These are phyloP conservation scores for Hetaerina americana DNA, from an alignment of 1,140 invertebrate species.

Conservation along the genomic window DNA sequence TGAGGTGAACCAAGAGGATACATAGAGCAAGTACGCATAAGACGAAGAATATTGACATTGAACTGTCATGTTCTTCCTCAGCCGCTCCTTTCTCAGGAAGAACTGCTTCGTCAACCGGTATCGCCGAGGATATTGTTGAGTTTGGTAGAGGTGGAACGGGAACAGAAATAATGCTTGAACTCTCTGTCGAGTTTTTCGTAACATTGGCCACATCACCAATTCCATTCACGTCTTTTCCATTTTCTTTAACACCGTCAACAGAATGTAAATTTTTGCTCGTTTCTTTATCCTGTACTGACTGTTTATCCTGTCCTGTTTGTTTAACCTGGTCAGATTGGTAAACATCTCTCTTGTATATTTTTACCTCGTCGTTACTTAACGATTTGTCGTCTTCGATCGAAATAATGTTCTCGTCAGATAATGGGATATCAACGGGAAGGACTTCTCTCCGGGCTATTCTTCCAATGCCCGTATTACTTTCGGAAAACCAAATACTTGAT, in stretches of 20 bases:
- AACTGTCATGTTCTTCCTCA: slow-evolving; percentile 90
- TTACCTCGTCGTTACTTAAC: background rate
- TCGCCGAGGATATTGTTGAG: slow-evolving; percentile 29
- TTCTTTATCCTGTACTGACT: too few relatives aligned
- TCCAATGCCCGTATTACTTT: too few relatives aligned
- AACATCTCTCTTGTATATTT: background rate
- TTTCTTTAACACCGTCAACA: background rate
- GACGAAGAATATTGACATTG: slow-evolving; percentile 94
- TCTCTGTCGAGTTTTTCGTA: background rate
- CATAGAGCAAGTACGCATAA: slow-evolving; percentile 82
- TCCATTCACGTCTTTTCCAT: background rate
- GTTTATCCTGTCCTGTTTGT: too few relatives aligned
- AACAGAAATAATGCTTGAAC: background rate
- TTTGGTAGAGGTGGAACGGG: background rate
- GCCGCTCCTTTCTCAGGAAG: slow-evolving; percentile 76
- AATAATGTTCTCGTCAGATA: background rate
- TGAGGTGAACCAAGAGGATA: slow-evolving; percentile 84
- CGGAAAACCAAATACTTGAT: too few relatives aligned
- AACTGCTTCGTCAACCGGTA: slow-evolving; percentile 45
- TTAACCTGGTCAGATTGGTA: background rate
- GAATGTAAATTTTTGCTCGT: background rate
- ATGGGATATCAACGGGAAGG: background rate
- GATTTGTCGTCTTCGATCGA: background rate
- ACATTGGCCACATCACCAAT: background rate
- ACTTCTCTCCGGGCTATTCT: too few relatives aligned